A percentile compares a stretch with the other conserved stretches of the same genome.
Evolutionary conservation across 2,113 vertebrate genomes (phyloP).

Genomic region (Cariama cristata): DNA sequence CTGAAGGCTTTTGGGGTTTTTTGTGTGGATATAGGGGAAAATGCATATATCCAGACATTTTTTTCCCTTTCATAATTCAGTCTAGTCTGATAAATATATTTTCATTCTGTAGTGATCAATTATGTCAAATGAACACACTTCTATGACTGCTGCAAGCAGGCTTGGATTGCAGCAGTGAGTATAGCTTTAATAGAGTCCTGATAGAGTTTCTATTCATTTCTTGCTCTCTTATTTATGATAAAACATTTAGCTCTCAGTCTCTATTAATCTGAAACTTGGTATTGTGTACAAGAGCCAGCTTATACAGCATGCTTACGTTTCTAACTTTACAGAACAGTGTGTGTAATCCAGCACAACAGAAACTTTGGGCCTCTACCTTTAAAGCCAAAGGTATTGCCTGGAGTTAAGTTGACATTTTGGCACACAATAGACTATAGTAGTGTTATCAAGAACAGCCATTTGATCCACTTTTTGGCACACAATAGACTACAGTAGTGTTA

Average conservation of each 20-base stretch:
- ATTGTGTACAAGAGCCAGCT: not conserved
- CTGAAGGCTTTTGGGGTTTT: not conserved
- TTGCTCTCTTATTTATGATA: not conserved
- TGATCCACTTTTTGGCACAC: too few species aligned
- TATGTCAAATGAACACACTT: not conserved
- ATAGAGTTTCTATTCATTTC: not conserved
- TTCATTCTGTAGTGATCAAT: not conserved
- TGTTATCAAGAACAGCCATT: not conserved
- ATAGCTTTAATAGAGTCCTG: not conserved
- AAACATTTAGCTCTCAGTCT: not conserved
- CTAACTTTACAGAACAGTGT: not conserved
- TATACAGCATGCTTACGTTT: rapidly evolving
- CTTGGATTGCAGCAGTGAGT: not conserved
- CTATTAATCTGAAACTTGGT: not conserved
- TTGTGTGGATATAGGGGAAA: not conserved
- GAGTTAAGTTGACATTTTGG: not conserved
- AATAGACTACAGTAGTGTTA: not conserved
- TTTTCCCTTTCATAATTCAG: not conserved
- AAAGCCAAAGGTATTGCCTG: not conserved
- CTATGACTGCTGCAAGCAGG: not conserved
- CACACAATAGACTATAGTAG: not conserved
- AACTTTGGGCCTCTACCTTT: not conserved
- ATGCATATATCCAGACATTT: not conserved
- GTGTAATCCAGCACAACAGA: not conserved
- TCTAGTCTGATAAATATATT: not conserved